Evolutionary conservation across 2,888 invertebrate genomes (phyloP).

Genomic region (Lamellibrachia satsuma): DNA sequence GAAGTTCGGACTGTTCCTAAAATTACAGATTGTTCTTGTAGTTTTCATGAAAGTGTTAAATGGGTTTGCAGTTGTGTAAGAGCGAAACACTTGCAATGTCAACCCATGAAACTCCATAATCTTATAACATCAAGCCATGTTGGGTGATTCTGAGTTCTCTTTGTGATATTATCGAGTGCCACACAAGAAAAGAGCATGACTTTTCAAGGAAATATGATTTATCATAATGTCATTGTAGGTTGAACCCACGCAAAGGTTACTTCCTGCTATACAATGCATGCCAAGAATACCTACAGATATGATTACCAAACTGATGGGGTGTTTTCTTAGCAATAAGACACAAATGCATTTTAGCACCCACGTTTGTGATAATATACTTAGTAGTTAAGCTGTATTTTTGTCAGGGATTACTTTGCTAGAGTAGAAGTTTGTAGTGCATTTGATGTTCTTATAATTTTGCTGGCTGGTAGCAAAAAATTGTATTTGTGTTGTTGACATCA

Average conservation of each 20-base stretch:
- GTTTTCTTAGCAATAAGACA: slow-evolving; percentile 13
- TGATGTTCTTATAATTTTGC: neutral
- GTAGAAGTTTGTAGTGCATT: slow-evolving; percentile 5
- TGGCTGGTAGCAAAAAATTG: neutral
- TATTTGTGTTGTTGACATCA: neutral
- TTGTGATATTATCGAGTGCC: neutral
- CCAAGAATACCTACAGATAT: neutral
- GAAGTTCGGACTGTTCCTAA: neutral
- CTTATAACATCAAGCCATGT: neutral
- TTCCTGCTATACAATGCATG: neutral
- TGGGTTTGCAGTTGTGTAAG: neutral
- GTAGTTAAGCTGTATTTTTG: neutral
- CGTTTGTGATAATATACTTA: slow-evolving; percentile 5
- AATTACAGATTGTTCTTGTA: neutral
- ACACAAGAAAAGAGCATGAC: neutral
- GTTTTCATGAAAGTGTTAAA: neutral
- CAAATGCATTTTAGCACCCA: slow-evolving; percentile 5
- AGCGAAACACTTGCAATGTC: too few species aligned
- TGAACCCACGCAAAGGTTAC: slow-evolving; percentile 9
- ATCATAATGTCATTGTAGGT: slow-evolving; percentile 17
- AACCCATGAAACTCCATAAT: neutral
- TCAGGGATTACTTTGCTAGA: neutral
- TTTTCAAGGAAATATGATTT: slow-evolving; percentile 13
- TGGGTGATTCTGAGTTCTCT: neutral
- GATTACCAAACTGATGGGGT: neutral